A percentile compares a stretch with the other conserved stretches of the same genome.
Conservation (phyloP, 2,113 vertebrate genomes). For the Plecotus auritus region DNA sequence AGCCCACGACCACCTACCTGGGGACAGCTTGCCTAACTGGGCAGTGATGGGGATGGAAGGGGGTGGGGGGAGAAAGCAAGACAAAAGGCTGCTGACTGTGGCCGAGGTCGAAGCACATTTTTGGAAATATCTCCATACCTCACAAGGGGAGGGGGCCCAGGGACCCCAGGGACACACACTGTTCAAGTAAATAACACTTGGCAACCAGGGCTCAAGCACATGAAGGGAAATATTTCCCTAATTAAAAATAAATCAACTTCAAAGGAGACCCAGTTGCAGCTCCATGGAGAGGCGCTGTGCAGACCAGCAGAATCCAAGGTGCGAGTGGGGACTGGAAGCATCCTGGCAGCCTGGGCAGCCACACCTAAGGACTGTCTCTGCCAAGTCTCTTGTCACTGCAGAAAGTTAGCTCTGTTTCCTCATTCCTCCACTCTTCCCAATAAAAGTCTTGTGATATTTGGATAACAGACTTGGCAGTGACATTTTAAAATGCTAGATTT, state of each 20-base stretch:
- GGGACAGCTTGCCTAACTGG: not conserved
- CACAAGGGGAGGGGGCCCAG: not conserved
- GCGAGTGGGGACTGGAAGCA: not conserved
- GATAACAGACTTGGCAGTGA: not conserved
- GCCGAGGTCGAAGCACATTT: not conserved
- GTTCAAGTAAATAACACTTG: not conserved
- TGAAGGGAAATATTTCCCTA: not conserved
- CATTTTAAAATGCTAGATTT: slow-evolving; percentile 58
- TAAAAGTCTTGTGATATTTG: slow-evolving; percentile 13
- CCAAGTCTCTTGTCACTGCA: not conserved
- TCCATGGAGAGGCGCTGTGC: not conserved
- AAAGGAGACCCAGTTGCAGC: not conserved
- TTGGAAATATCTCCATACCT: not conserved
- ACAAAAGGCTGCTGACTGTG: not conserved
- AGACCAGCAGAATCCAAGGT: not conserved
- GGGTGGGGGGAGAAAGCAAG: not conserved
- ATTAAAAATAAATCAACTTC: not conserved
- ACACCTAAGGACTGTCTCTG: not conserved
- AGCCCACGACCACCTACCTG: not conserved
- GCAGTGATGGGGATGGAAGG: not conserved
- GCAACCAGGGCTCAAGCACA: not conserved
- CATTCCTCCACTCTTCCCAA: not conserved
- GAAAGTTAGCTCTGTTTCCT: slow-evolving; percentile 18
- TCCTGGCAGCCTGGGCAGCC: rapidly evolving
- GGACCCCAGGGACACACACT: not conserved